phyloP scores from a whole-genome alignment of 2,888 invertebrate genomes.

The Geophilus truncorum region DNA sequence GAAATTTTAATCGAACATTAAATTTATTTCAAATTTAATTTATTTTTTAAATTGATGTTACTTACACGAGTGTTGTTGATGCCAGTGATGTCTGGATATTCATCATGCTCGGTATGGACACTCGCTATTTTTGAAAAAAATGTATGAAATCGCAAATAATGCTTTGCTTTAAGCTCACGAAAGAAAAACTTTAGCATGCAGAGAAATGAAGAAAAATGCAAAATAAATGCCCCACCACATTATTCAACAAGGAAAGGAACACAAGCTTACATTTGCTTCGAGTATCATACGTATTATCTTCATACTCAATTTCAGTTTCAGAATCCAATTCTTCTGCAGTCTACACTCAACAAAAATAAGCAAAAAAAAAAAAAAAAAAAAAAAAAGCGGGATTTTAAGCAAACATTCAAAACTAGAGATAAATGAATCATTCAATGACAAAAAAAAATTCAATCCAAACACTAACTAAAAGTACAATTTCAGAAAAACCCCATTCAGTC shows the following conservation, averaged over 20 bases:
- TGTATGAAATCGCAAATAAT: background rate
- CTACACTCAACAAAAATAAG: slow-evolving; percentile 49
- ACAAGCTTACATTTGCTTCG: slow-evolving; percentile 78
- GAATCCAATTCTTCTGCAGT: slow-evolving; percentile 83
- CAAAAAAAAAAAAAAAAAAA: slow-evolving; percentile 25
- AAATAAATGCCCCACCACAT: background rate
- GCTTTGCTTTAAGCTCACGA: background rate
- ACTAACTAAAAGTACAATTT: background rate
- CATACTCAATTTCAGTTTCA: slow-evolving; percentile 77
- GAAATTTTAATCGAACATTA: background rate
- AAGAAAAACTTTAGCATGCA: background rate
- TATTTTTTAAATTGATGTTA: background rate
- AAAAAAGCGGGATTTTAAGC: background rate
- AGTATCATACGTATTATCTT: slow-evolving; percentile 74
- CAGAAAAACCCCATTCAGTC: background rate
- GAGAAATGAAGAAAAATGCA: background rate
- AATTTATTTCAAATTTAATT: too few species aligned
- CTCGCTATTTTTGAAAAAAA: slow-evolving; percentile 58
- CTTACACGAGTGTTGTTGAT: slow-evolving; percentile 83
- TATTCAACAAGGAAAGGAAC: background rate
- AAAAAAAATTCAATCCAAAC: background rate
- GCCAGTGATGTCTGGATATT: slow-evolving; percentile 90
- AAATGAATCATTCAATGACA: background rate
- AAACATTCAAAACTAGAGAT: background rate
- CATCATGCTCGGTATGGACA: slow-evolving; percentile 85